These are phyloP conservation scores for Pogona vitticeps DNA, from an alignment of 2,113 vertebrate species.

Conservation along the genomic window DNA sequence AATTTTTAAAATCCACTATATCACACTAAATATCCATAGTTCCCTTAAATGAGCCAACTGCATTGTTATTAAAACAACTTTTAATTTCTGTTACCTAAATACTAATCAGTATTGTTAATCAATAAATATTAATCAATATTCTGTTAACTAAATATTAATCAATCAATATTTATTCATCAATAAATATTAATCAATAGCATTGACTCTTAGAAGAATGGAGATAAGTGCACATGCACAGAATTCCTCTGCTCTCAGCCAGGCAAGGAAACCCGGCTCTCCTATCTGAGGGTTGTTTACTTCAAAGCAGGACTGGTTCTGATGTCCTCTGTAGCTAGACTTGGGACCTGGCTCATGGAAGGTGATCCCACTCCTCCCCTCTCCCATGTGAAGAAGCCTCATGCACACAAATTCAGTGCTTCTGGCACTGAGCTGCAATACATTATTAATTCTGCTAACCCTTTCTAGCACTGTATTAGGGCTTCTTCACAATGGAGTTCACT, in stretches of 20 bases:
- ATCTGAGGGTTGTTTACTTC: neutral
- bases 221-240: neutral
- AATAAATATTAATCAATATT: too few species aligned
- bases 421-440: neutral
- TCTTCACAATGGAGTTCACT: neutral
- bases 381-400: neutral
- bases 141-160: too few species aligned
- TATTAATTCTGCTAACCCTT: rapidly evolving
- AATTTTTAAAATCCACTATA: too few species aligned
- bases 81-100: neutral
- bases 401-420: neutral
- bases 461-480: rapidly evolving
- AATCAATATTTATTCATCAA: too few species aligned
- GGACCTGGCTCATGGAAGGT: neutral
- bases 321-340: neutral
- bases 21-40: neutral
- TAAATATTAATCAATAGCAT: neutral
- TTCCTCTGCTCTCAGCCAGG: neutral
- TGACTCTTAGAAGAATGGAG: neutral
- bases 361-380: neutral
- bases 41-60: neutral
- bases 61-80: neutral
- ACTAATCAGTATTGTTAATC: too few species aligned
- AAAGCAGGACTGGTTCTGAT: neutral
- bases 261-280: neutral